Evolutionary conservation across 2,888 invertebrate genomes (phyloP), one percentile per base, ranked within the genome.

Genomic region (Pycnomerus fuliginosus): DNA sequence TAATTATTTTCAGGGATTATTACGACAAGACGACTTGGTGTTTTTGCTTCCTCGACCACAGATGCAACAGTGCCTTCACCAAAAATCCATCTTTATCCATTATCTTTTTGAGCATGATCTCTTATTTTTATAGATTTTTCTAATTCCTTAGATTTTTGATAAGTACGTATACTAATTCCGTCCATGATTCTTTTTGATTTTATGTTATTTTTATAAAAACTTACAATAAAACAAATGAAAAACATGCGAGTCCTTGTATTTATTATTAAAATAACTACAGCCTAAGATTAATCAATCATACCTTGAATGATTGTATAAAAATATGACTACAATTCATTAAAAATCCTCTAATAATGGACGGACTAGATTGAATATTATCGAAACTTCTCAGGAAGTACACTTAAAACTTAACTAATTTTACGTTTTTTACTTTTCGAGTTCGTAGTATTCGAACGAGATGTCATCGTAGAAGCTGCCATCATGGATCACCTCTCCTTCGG

Each of bases 21-120:
- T 94, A 86, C 64, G 86, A 86, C 50, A 79, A 86, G 55, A 87
- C 88, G 3, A 82, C 82, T 23, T 94, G 86, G 80, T 94, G 93
- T 69, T 91, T 93, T 70, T 94, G 93, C 68, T 91, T 90, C 68
- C 83, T 93, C 52, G 92, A 93, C 70, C 88, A 93, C 65, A 80
- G 92, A 61, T 93, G 93, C 71, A 94, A 94, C 62, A 53, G 54
- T 31, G 62, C 61, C 4, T 43, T 43, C 20, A 35, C 44, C 23
- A 36, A 43, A 3, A 24, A 50, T 22, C 57, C 62, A 16, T 64
- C 65, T 12, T 23, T 55, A 15, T 34, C 15, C 5, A 20, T 20
- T 4, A 20, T 20, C 5, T 20, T 20, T 20, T 4, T 20, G 5
- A 20, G 20, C 8, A 5, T 20, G n/a, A n/a, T n/a, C n/a, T n/a